Evolutionary conservation across 2,888 invertebrate genomes (phyloP), one percentile per base, ranked within the genome.

Genomic region (Spilosoma lubricipeda): DNA sequence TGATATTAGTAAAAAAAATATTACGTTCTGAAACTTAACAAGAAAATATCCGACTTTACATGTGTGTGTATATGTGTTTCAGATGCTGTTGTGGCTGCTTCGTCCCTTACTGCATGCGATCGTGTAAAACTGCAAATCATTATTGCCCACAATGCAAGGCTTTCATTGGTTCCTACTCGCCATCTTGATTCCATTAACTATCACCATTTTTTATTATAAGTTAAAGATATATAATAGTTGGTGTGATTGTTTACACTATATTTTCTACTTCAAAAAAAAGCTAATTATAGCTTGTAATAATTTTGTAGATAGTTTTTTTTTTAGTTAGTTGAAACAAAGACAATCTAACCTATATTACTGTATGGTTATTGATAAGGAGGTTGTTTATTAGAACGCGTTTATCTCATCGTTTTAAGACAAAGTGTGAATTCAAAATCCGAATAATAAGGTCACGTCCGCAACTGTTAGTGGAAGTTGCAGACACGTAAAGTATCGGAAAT

Each of bases 51-150:
- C 4, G 4, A 15, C 27, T 2, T 59, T 15, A 59, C 5, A 30
- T 27, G 63, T 63, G 63, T 63, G 63, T 63, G 18, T 20, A 27
- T 59, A 27, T 59, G 27, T 77, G 27, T 76, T 91, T 33, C 92
- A 95, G 95, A 76, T 95, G 95, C 86, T 95, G 95, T 80, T 95
- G 95, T 77, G 95, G 93, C 59, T 95, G 95, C 83, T 89, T 95
- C 79, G 88, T 95, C 13, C 96, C 95, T 5, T 95, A 95, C 86
- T 95, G 95, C 90, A 95, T 96, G 94, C 89, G 90, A 65, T 95
- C 95, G 20, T 95, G 95, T 90, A 96, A 96, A 90, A 96, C 96
- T 80, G 96, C 95, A 72, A 96, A 95, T 81, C 95, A 95, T 85
- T 96, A 96, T 92, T 96, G 96, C 84, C 95, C 96, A 33, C 88